Percentiles rank a stretch among this genome's conserved stretches.
Evolutionary conservation across 2,888 invertebrate species (phyloP).

Genomic region (Drosophila rellima): DNA sequence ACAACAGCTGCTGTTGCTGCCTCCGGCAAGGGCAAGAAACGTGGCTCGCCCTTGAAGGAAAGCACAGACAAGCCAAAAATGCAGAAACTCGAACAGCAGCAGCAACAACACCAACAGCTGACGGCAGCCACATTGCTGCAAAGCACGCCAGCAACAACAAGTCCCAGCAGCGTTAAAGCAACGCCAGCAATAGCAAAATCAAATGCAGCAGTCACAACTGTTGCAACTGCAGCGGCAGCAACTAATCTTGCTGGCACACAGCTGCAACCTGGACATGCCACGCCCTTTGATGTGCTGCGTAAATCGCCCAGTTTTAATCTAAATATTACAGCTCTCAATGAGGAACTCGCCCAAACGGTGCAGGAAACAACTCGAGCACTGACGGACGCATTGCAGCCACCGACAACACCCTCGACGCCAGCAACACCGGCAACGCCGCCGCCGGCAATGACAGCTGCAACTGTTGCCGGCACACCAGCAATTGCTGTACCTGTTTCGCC

Average conservation of each 20-base stretch:
- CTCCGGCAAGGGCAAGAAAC: constrained; percentile 73
- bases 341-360: constrained; percentile 84
- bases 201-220: background rate
- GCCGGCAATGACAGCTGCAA: constrained; percentile 8
- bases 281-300: constrained; percentile 86
- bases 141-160: constrained; percentile 23
- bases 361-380: constrained; percentile 83
- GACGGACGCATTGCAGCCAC: constrained; percentile 77
- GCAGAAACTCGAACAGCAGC: constrained; percentile 55
- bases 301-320: constrained; percentile 85
- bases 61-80: constrained; percentile 77
- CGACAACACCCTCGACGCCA: constrained; percentile 55
- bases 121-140: constrained; percentile 12
- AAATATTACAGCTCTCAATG: constrained; percentile 83
- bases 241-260: constrained; percentile 2
- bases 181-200: background rate
- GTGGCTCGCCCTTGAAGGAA: constrained; percentile 83
- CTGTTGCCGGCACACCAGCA: constrained; percentile 20
- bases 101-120: constrained; percentile 19
- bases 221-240: background rate
- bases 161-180: constrained; percentile 21
- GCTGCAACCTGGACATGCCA: constrained; percentile 42
- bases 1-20: background rate
- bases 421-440: constrained; percentile 52
- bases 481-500: constrained; percentile 45